Evolutionary conservation across 2,113 vertebrate species (phyloP), one percentile per base, ranked within the genome.

Genomic region (Thunnus maccoyii): DNA sequence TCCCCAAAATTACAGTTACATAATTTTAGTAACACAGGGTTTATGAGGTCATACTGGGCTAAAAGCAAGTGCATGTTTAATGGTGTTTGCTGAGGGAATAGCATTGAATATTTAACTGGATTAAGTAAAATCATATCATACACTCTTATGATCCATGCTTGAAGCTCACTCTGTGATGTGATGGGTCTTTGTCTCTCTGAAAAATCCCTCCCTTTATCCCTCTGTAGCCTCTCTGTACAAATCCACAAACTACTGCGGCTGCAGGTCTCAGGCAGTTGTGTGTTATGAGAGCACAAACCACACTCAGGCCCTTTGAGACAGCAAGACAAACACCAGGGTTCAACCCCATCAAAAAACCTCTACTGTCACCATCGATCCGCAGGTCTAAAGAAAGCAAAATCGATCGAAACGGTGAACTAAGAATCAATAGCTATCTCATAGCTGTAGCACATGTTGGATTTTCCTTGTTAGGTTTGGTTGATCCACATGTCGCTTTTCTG

Each of bases 391-490:
- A 88, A 92, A 92, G 86, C 86, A 88, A 82, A 94, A 93, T 94
- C 91, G 61, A 94, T 94, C 87, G 77, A 86, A 30, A 92, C 76
- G 79, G 85, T 87, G 89, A 91, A 93, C 89, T 90, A 63, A 83
- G 86, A 94, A 95, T 95, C 93, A 93, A 94, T 94, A 92, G 85
- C 91, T 57, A 92, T 92, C 88, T 93, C 89, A 86, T 88, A 80
- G 91, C 82, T 72, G 86, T 71, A 77, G 73, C 89, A 81, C 88
- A 88, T 76, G 85, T 81, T 88, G 90, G 88, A 93, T 91, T 93
- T 89, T 86, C 52, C 88, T 92, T 47, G 83, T 92, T 91, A 90
- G 60, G 80, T 85, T 89, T 81, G 83, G 77, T 57, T 91, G 83
- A 91, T 90, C 87, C 83, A 87, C 85, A 82, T 68, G 78, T 82